Conservation (phyloP, 2,113 vertebrate genomes). For the Deroptyus accipitrinus region DNA sequence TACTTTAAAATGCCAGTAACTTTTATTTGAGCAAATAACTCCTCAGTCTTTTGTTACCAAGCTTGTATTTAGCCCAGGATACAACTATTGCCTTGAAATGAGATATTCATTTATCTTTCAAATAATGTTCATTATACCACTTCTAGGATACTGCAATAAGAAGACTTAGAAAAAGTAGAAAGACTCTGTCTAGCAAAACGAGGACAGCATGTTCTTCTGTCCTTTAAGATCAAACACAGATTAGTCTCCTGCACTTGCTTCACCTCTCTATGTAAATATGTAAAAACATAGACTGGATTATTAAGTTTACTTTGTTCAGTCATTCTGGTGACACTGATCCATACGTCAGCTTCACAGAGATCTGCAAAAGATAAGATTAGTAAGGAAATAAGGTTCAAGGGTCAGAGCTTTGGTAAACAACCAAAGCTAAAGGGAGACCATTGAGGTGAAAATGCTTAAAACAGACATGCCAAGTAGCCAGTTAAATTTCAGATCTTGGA, state of each 20-base stretch:
- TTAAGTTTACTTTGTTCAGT: conserved; percentile 17
- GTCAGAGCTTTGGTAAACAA: conserved; percentile 4
- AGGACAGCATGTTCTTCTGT: not conserved
- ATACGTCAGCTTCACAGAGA: not conserved
- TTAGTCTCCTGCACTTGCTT: conserved; percentile 17
- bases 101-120: not conserved
- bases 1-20: not conserved
- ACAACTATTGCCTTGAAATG: not conserved
- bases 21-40: not conserved
- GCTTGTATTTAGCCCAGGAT: not conserved
- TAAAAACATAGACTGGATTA: conserved; percentile 39
- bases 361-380: conserved; percentile 27
- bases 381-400: conserved; percentile 45
- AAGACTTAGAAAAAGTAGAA: not conserved
- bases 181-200: not conserved
- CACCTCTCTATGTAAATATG: conserved; percentile 22
- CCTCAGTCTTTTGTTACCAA: not conserved
- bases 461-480: not conserved
- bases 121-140: not conserved
- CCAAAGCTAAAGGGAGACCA: not conserved
- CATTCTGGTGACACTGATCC: conserved; percentile 23
- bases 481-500: conserved; percentile 6
- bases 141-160: not conserved
- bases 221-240: conserved; percentile 26
- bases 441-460: conserved; percentile 19